Evolutionary conservation across 1,140 invertebrate genomes (phyloP).

Genomic region (Drosophila leontia): DNA sequence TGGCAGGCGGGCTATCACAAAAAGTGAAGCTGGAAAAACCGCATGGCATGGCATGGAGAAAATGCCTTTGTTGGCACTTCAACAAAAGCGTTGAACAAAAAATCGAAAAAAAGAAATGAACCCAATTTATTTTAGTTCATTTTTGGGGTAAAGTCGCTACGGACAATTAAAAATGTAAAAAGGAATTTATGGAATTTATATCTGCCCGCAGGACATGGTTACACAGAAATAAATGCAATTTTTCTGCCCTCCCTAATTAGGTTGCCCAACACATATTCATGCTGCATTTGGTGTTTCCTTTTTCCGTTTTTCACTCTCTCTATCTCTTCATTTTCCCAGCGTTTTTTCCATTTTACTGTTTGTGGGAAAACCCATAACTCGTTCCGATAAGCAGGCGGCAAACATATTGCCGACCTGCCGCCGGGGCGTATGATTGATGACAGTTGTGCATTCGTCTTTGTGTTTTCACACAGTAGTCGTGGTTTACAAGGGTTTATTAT

Average conservation of each 20-base stretch:
- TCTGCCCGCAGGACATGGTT: constrained; percentile 11
- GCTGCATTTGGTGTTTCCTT: constrained; percentile 15
- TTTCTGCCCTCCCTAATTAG: constrained; percentile 63
- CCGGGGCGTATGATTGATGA: constrained; percentile 52
- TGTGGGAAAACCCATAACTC: constrained; percentile 44
- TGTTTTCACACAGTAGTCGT: constrained; percentile 19
- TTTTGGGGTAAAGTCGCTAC: constrained; percentile 43
- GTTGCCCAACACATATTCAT: constrained; percentile 31
- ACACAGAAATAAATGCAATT: constrained; percentile 59
- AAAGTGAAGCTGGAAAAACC: constrained; percentile 47
- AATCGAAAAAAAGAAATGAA: constrained; percentile 9
- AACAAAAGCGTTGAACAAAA: constrained; percentile 46
- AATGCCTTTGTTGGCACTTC: constrained; percentile 72
- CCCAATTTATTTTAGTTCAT: constrained; percentile 75
- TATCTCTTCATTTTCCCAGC: not conserved
- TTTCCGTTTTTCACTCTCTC: constrained; percentile 4
- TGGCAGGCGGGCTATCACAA: constrained; percentile 22
- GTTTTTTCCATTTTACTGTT: not conserved
- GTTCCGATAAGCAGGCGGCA: constrained; percentile 36
- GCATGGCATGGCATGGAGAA: constrained; percentile 62
- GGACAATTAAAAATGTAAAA: constrained; percentile 48
- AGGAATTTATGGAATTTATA: constrained; percentile 28
- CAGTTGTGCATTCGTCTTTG: constrained; percentile 31
- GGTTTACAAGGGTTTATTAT: constrained; percentile 11
- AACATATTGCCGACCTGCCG: constrained; percentile 40